Base-by-base conservation (phyloP, 1,140 invertebrate species). In the Ostrea denselamellosa region DNA sequence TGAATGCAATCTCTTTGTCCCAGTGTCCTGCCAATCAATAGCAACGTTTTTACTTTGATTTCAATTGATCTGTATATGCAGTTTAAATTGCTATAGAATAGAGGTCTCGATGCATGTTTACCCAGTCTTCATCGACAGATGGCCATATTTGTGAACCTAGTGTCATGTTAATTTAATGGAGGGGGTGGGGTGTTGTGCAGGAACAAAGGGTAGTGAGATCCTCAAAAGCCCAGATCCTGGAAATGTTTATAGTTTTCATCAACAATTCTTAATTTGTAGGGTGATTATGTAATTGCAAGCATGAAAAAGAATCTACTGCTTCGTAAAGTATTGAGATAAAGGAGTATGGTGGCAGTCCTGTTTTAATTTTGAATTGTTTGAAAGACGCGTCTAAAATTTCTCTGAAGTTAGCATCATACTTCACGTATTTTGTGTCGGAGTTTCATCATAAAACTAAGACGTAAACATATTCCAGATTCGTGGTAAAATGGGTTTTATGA, bases 381-480 rank as follows among this genome's bases (percentile, higher is more conserved):
- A 14, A 17, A 62, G 56, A 62, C 17, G 14, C 5, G 56, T 62
- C 17, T 62, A 19, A 19, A 19, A 19, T n/a, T 19, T 17, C 56
- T 62, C 17, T 19, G n/a, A 62, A 62, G 56, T 14, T 62, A 4
- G 0, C 17, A 14, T 62, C 56, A 17, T 19, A 58, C 14, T 62
- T n/a, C n/a, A 12, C 7, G 58, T 19, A 19, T 17, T 22, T 77
- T 28, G 25, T 28, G 28, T 77, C 68, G 12, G 28, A 77, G 28
- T 77, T 77, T 34, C 68, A 77, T 34, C 8, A 77, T 77, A 25
- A 77, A 77, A 34, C 8, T 17, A 5, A 14, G 28, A 77, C 25
- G 68, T 77, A 77, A 77, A 77, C 68, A 77, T 77, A 34, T 34
- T 77, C 68, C 68, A 77, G 68, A 77, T 77, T 25, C 25, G 68